Evolutionary conservation across 2,797 vertebrate species (phyloP).

Genomic region (Hoplostethus atlanticus): DNA sequence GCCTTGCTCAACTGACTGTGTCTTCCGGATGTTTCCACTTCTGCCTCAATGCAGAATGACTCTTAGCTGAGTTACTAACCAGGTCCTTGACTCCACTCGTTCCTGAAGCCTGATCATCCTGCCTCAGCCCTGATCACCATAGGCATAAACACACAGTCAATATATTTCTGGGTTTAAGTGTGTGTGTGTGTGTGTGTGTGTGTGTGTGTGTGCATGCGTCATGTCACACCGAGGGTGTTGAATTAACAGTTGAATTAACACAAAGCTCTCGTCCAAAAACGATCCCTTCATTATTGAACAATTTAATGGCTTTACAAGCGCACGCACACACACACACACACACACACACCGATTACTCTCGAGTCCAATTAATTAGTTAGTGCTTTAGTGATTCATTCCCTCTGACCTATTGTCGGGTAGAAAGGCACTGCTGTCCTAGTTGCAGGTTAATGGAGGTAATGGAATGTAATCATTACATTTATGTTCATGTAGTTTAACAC

Average conservation of each 20-base stretch:
- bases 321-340: slow-evolving; percentile 18
- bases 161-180: slow-evolving; percentile 14
- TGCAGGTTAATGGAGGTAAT: slow-evolving; percentile 58
- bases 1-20: slow-evolving; percentile 5
- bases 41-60: slow-evolving; percentile 6
- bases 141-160: slow-evolving; percentile 36
- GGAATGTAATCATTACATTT: slow-evolving; percentile 40
- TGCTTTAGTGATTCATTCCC: slow-evolving; percentile 30
- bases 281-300: slow-evolving; percentile 64
- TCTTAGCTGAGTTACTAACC: slow-evolving; percentile 51
- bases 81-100: slow-evolving; percentile 55
- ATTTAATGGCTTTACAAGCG: slow-evolving; percentile 68
- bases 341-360: slow-evolving; percentile 11
- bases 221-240: slow-evolving; percentile 38
- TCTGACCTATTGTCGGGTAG: slow-evolving; percentile 24
- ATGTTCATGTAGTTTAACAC: slow-evolving; percentile 33
- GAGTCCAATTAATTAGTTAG: slow-evolving; percentile 51
- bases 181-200: not conserved
- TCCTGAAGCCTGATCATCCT: slow-evolving; percentile 60
- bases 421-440: slow-evolving; percentile 32
- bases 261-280: slow-evolving; percentile 59
- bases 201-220: slow-evolving; percentile 3
- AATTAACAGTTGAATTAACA: slow-evolving; percentile 70
- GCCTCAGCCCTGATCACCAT: slow-evolving; percentile 47
- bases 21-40: slow-evolving; percentile 27